Evolutionary conservation across 2,113 vertebrate genomes (phyloP).

Genomic region (Tamias sibiricus): DNA sequence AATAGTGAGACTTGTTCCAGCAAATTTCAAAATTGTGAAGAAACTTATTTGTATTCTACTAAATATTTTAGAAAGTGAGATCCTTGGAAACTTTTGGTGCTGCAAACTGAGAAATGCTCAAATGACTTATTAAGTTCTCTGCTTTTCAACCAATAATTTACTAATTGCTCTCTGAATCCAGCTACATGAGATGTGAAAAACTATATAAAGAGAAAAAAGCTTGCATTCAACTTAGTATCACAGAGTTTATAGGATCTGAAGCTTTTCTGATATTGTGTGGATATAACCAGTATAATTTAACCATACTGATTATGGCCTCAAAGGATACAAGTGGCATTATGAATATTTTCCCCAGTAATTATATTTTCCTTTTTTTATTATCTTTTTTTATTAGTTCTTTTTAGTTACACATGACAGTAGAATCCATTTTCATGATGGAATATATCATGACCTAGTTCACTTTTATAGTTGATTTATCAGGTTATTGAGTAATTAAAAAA

Average conservation of each 20-base stretch:
- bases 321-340: not conserved
- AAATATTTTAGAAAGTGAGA: not conserved
- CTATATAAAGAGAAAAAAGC: not conserved
- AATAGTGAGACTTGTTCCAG: fast-evolving
- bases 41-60: not conserved
- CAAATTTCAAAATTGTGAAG: not conserved
- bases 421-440: too few relatives aligned
- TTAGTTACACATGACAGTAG: too few relatives aligned
- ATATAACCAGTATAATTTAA: not conserved
- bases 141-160: not conserved
- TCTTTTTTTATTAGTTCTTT: too few relatives aligned
- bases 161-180: not conserved
- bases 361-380: not conserved
- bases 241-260: not conserved
- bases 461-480: not conserved
- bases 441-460: too few relatives aligned
- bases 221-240: not conserved
- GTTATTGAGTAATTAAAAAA: not conserved
- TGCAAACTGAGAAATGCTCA: not conserved
- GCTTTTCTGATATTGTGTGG: not conserved
- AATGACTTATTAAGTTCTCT: not conserved
- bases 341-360: not conserved
- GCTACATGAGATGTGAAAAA: not conserved
- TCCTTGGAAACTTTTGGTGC: not conserved
- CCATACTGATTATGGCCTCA: not conserved